Conservation (phyloP, 2,113 vertebrate genomes). For the Cariama cristata region DNA sequence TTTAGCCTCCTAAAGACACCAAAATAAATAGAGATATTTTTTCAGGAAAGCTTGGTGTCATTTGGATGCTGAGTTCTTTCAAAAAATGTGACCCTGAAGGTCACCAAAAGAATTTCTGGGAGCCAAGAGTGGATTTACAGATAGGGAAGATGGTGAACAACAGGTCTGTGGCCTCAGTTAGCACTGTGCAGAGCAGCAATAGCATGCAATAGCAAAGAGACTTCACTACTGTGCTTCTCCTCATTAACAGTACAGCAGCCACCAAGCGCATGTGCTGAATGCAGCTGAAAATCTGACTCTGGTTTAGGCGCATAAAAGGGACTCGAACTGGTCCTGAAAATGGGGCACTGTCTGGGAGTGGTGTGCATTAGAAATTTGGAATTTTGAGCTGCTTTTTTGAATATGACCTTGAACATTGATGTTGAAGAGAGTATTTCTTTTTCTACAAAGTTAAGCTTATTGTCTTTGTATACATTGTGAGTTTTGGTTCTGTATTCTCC, state of each 20-base stretch:
- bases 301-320: neutral
- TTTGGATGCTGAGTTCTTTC: constrained; percentile 23
- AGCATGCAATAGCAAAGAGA: neutral
- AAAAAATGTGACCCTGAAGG: constrained; percentile 51
- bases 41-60: constrained; percentile 36
- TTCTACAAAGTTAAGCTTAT: neutral
- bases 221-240: neutral
- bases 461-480: neutral
- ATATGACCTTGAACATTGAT: neutral
- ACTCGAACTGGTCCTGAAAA: neutral
- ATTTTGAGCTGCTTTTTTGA: neutral
- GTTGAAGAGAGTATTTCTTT: neutral
- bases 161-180: constrained; percentile 64
- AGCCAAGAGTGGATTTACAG: constrained; percentile 58
- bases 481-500: neutral
- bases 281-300: neutral
- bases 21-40: constrained; percentile 45
- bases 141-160: constrained; percentile 45
- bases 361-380: neutral
- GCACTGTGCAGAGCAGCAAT: constrained; percentile 18
- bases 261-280: neutral
- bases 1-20: neutral
- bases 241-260: constrained; percentile 52
- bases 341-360: neutral
- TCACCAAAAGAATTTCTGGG: constrained; percentile 57